Percentiles rank a stretch among this genome's conserved stretches.
These are phyloP conservation scores for Catajapyx aquilonaris DNA, from an alignment of 1,140 invertebrate genomes.

Conservation along the genomic window DNA sequence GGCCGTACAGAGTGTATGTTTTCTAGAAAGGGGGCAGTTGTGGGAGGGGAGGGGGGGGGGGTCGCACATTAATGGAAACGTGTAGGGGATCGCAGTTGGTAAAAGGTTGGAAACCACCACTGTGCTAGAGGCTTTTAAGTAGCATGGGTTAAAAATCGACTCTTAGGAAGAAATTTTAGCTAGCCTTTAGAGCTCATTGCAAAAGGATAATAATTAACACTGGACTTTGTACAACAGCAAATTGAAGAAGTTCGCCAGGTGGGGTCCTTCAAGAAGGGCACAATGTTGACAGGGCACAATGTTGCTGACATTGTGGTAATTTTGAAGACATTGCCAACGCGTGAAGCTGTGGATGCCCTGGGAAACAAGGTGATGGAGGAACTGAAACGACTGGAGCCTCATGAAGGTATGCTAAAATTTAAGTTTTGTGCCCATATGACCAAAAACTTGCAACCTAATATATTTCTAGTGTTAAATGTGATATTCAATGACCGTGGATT, in stretches of 20 bases:
- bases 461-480: constrained; percentile 26
- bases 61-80: no score
- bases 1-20: no score
- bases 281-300: constrained; percentile 87
- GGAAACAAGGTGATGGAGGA: constrained; percentile 75
- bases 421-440: no score
- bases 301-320: constrained; percentile 94
- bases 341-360: constrained; percentile 78
- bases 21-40: no score
- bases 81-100: no score
- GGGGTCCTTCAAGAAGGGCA: constrained; percentile 95
- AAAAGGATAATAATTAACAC: constrained; percentile 1
- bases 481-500: constrained; percentile 54
- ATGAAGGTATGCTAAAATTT: constrained; percentile 28
- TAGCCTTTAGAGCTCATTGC: no score
- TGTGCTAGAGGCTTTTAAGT: no score
- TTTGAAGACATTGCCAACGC: constrained; percentile 90
- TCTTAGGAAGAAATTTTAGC: no score
- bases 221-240: constrained; percentile 42
- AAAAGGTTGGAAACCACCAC: no score
- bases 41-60: no score
- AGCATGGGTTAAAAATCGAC: no score
- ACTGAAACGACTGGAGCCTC: constrained; percentile 34
- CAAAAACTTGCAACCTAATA: no score
- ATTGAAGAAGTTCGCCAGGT: constrained; percentile 88